Evolutionary conservation across 2,797 vertebrate genomes (phyloP).

Genomic region (Austrolebias charrua): DNA sequence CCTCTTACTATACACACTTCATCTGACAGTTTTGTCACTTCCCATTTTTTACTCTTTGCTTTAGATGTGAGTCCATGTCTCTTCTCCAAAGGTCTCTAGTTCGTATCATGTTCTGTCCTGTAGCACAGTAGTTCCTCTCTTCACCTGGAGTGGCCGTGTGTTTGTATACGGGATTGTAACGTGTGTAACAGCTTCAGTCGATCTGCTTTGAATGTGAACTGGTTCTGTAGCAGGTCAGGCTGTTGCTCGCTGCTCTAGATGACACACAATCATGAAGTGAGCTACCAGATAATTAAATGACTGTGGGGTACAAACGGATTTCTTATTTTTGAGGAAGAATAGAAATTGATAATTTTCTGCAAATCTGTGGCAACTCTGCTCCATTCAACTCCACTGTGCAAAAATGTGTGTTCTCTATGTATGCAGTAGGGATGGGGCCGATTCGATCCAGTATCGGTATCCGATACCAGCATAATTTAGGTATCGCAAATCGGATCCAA

Average conservation of each 20-base stretch:
- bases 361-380: slow-evolving; percentile 66
- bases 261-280: slow-evolving; percentile 55
- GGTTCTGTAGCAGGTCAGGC: slow-evolving; percentile 43
- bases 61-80: slow-evolving; percentile 57
- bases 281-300: background rate
- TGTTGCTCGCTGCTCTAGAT: slow-evolving; percentile 65
- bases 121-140: slow-evolving; percentile 24
- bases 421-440: no score
- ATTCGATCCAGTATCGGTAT: no score
- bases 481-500: no score
- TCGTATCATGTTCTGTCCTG: slow-evolving; percentile 27
- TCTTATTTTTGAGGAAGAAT: slow-evolving; percentile 1
- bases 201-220: slow-evolving; percentile 45
- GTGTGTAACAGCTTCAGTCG: slow-evolving; percentile 34
- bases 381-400: slow-evolving; percentile 60
- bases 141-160: slow-evolving; percentile 26
- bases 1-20: slow-evolving; percentile 15
- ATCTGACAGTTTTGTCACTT: slow-evolving; percentile 16
- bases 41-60: slow-evolving; percentile 52
- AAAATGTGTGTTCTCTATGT: slow-evolving; percentile 58
- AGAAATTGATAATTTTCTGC: slow-evolving; percentile 38
- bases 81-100: slow-evolving; percentile 29
- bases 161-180: slow-evolving; percentile 33
- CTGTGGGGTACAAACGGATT: slow-evolving; percentile 8
- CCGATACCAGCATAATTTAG: no score